Evolutionary conservation across 2,113 vertebrate species (phyloP), one percentile per base, ranked within the genome.

Genomic region (Hylia prasina): DNA sequence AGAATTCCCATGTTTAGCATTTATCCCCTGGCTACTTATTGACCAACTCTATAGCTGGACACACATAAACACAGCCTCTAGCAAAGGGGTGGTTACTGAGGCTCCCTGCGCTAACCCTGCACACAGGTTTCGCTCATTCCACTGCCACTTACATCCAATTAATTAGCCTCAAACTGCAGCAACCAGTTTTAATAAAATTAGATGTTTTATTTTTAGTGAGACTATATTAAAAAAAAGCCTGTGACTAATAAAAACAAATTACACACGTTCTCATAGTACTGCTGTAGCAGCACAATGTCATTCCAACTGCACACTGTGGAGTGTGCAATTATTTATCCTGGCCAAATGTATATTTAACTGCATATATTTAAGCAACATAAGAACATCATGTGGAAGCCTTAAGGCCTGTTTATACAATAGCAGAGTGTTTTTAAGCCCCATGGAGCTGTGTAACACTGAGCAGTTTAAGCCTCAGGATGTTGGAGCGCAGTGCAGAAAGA

Each of bases 1-100:
- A 87, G 63, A 42, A n/a, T 70, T 47, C 13, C 40, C 72, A 3
- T n/a, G 77, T 65, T 90, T 53, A 82, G 63, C 20, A 22, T 78
- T 65, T 61, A 80, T 82, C 63, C 69, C 89, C 90, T 96, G 94
- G 96, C 94, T 96, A 97, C 80, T 97, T 45, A 97, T 96, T 97
- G 90, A 97, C 97, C 85, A 90, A n/a, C n/a, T 8, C 51, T 31
- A 60, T 15, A 78, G 68, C 69, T 87, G 85, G 88, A 70, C 84
- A 81, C 64, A 81, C 88, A 92, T 10, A 66, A 96, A 66, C 48
- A n/a, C 5, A 72, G 81, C 77, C 91, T 53, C 63, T 11, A 50
- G 88, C 40, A 37, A 13, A 2, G 28, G 5, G 23, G 15, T 7
- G 70, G 57, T 64, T 63, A 10, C 50, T 61, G 42, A 28, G 69